Evolutionary conservation across 2,888 invertebrate species (phyloP).

Genomic region (Machimus rusticus): DNA sequence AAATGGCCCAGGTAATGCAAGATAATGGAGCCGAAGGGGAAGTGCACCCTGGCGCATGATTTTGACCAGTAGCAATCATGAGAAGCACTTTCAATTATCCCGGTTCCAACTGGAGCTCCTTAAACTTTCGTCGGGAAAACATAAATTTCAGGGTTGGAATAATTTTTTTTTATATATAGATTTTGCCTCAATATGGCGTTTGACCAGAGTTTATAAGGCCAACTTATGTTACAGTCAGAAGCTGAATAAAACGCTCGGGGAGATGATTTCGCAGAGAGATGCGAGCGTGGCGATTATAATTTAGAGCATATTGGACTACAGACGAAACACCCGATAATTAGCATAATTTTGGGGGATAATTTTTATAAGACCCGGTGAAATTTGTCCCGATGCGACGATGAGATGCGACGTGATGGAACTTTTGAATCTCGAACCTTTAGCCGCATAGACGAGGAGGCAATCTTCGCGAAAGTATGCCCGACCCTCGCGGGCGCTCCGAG

Average conservation of each 20-base stretch:
- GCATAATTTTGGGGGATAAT: conserved; percentile 49
- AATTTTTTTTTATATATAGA: neutral
- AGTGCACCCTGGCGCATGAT: neutral
- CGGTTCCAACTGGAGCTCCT: neutral
- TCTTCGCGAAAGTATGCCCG: neutral
- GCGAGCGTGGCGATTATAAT: conserved; percentile 47
- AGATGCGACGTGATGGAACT: conserved; percentile 27
- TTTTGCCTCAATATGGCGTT: neutral
- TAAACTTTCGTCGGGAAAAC: neutral
- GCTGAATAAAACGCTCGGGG: neutral
- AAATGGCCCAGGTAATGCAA: neutral
- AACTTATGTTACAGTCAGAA: neutral
- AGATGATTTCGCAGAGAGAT: neutral
- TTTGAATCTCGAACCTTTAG: neutral
- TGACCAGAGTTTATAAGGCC: no score
- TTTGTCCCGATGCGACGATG: conserved; percentile 1
- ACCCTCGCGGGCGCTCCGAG: neutral
- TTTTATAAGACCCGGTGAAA: neutral
- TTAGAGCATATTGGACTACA: conserved; percentile 25
- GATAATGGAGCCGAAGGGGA: conserved; percentile 25
- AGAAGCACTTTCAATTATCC: neutral
- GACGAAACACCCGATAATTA: conserved; percentile 48
- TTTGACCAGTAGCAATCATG: neutral
- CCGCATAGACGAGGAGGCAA: neutral
- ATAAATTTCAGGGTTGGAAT: neutral